Conservation (phyloP, 1,140 invertebrate genomes). For the Procambarus clarkii region DNA sequence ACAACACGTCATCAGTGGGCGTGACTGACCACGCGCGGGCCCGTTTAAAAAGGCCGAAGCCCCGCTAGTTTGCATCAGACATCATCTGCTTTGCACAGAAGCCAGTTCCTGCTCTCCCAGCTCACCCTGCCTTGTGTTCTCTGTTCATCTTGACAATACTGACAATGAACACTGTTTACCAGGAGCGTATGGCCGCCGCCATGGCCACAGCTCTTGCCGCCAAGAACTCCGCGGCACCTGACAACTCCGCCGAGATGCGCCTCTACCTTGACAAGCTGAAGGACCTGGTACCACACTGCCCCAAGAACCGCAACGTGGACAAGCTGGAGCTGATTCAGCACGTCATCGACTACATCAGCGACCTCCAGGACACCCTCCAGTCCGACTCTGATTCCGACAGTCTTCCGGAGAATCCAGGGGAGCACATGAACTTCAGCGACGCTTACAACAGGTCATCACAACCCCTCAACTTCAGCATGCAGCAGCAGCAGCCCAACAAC, state of each 20-base stretch:
- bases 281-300: slow-evolving; percentile 82
- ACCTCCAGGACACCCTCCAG: slow-evolving; percentile 88
- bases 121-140: no score
- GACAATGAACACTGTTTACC: slow-evolving; percentile 33
- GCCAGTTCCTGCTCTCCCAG: neutral
- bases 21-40: neutral
- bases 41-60: neutral
- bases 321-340: slow-evolving; percentile 96
- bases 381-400: slow-evolving; percentile 65
- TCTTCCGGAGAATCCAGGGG: slow-evolving; percentile 22
- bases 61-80: neutral
- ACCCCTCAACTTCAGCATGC: neutral
- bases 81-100: neutral
- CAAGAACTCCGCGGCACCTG: slow-evolving; percentile 6
- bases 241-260: slow-evolving; percentile 28
- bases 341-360: slow-evolving; percentile 97
- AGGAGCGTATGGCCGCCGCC: slow-evolving; percentile 42
- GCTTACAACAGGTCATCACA: neutral
- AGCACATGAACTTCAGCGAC: slow-evolving; percentile 41
- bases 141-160: neutral
- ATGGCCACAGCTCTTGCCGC: slow-evolving; percentile 41
- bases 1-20: neutral
- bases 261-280: slow-evolving; percentile 76
- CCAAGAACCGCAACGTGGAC: slow-evolving; percentile 79
- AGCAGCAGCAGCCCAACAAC: neutral